Conservation (phyloP, 1,140 invertebrate genomes). For the Temnothorax nylanderi region DNA sequence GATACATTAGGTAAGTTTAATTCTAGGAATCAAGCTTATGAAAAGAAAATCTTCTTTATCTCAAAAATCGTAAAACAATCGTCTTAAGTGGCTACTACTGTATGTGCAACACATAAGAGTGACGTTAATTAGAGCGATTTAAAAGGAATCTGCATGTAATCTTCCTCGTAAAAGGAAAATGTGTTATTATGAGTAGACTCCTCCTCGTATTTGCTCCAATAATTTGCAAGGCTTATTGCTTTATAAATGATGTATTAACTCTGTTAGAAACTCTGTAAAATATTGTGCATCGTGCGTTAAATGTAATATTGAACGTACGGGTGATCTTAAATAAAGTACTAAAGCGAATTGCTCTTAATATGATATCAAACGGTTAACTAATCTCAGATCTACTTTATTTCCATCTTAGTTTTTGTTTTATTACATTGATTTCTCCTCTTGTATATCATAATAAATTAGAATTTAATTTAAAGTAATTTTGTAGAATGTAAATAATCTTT, state of each 20-base stretch:
- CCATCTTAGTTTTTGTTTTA: neutral
- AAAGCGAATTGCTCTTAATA: neutral
- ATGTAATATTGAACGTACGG: neutral
- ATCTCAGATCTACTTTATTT: neutral
- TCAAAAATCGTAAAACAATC: constrained; percentile 12
- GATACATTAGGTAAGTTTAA: neutral
- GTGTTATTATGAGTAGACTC: neutral
- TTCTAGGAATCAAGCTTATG: neutral
- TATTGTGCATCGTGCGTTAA: neutral
- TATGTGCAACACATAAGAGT: neutral
- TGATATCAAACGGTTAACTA: neutral
- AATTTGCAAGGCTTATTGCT: constrained; percentile 12
- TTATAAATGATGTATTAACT: constrained; percentile 17
- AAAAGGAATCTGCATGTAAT: constrained; percentile 34
- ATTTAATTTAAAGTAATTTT: neutral
- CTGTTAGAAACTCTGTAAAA: neutral
- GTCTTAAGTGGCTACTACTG: neutral
- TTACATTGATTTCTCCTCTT: neutral
- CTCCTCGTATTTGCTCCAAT: constrained; percentile 41
- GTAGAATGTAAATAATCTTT: neutral
- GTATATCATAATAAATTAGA: neutral
- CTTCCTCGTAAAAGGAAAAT: constrained; percentile 33
- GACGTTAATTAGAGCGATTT: constrained; percentile 53
- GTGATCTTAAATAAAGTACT: neutral
- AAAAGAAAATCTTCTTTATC: constrained; percentile 23